phyloP scores from a whole-genome alignment of 2,113 vertebrate genomes.

The cattle (Bos taurus) region ARS-UCD2.0 NC_037331.1:44553001-44553500 shows the following conservation, averaged over 20 bases:
- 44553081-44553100: not conserved
- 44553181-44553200: not conserved
- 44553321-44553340: not conserved
- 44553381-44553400: not conserved
- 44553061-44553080: not conserved
- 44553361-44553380: not conserved
- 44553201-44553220: not conserved
- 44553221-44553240: not conserved
- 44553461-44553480: not conserved
- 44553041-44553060: not conserved
- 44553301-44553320: not conserved
- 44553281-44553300: not conserved
- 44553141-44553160: not conserved
- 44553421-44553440: not conserved
- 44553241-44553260: not conserved
- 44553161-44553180: not conserved
- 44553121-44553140: not conserved
- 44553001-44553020: not conserved
- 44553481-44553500: not conserved
- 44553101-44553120: not conserved
- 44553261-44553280: not conserved
- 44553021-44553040: not conserved
- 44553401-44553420: not conserved
- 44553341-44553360: not conserved
- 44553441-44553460: not conserved